phyloP scores from a whole-genome alignment of 2,113 vertebrate species.

The Speoplatyrhinus poulsoni region DNA sequence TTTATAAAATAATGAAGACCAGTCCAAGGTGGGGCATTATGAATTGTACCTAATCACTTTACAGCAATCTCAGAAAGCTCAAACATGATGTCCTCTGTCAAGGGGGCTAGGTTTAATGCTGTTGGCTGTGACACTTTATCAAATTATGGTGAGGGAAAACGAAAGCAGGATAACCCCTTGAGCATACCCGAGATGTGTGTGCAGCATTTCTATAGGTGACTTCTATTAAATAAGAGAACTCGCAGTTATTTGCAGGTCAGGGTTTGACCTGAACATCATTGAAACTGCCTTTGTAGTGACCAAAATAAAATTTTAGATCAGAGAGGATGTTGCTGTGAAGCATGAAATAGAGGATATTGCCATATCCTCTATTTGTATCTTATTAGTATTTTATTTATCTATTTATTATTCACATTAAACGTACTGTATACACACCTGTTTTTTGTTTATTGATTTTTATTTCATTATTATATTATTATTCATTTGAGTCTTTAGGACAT shows the following conservation, averaged over 20 bases:
- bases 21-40: too few species aligned
- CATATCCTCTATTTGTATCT: not conserved
- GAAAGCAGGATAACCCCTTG: not conserved
- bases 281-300: not conserved
- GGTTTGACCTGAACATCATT: too few species aligned
- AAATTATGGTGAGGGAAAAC: not conserved
- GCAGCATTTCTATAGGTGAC: not conserved
- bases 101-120: not conserved
- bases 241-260: too few species aligned
- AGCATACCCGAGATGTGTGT: not conserved
- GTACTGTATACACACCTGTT: not conserved
- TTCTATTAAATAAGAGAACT: too few species aligned
- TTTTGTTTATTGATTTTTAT: too few species aligned
- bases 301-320: slow-evolving; percentile 1
- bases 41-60: too few species aligned
- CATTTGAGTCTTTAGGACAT: not conserved
- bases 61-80: not conserved
- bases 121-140: not conserved
- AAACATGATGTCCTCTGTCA: not conserved
- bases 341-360: not conserved
- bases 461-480: too few species aligned
- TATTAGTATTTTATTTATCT: too few species aligned
- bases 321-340: not conserved
- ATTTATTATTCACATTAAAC: not conserved
- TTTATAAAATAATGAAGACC: too few species aligned